These are phyloP conservation scores for Neelides sp. DNA, from an alignment of 1,140 invertebrate species.

Conservation along the genomic window DNA sequence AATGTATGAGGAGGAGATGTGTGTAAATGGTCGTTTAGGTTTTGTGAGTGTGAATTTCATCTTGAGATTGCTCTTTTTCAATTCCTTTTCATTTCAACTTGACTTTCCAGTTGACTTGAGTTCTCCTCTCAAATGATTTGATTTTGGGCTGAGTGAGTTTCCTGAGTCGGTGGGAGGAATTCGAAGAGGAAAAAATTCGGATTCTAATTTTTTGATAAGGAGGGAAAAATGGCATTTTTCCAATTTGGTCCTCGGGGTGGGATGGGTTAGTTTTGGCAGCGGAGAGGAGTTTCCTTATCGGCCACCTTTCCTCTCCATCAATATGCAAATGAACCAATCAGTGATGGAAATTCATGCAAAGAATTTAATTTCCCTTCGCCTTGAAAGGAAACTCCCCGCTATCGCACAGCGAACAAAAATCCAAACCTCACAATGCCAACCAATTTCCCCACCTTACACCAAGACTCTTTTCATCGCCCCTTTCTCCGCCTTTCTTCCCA, in stretches of 20 bases:
- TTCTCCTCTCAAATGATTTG: slow-evolving; percentile 19
- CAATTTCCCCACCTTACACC: too few relatives aligned
- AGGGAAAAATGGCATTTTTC: slow-evolving; percentile 29
- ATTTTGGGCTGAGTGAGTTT: slow-evolving; percentile 6
- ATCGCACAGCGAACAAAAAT: neutral
- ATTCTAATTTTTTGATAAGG: slow-evolving; percentile 31
- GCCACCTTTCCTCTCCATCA: slow-evolving; percentile 32
- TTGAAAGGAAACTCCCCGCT: too few relatives aligned
- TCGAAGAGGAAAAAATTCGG: slow-evolving; percentile 20
- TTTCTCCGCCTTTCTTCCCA: neutral
- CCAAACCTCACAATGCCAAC: neutral
- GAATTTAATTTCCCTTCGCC: slow-evolving; percentile 34
- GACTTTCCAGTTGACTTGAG: slow-evolving; percentile 21
- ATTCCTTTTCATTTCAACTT: slow-evolving; percentile 12
- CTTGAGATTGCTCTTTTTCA: slow-evolving; percentile 14
- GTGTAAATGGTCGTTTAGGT: too few relatives aligned
- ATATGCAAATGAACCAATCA: slow-evolving; percentile 35
- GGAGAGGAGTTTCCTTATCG: slow-evolving; percentile 28
- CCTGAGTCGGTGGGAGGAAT: neutral
- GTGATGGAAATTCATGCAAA: slow-evolving; percentile 35
- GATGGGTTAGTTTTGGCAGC: slow-evolving; percentile 28
- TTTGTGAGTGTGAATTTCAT: neutral
- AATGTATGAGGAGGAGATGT: too few relatives aligned
- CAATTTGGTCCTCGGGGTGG: slow-evolving; percentile 27
- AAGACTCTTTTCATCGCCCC: too few relatives aligned